Evolutionary conservation across 2,888 invertebrate genomes (phyloP).

Genomic region (Archips crataeganus): DNA sequence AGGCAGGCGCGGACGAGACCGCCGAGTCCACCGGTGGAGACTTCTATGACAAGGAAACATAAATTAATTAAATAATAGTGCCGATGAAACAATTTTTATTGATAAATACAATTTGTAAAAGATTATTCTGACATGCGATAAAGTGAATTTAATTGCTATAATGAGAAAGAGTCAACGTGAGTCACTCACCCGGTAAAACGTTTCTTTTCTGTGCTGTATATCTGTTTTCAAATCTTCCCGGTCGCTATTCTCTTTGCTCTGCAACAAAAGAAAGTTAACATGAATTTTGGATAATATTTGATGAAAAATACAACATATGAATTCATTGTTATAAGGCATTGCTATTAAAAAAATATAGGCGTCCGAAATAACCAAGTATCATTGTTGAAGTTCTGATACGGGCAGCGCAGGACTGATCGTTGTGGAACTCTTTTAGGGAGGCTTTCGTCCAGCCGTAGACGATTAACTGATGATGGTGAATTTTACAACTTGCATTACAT

Average conservation of each 20-base stretch:
- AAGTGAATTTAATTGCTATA: neutral
- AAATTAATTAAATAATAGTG: neutral
- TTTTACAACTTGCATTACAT: no score
- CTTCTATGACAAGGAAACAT: constrained; percentile 59
- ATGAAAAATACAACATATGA: neutral
- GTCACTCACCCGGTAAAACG: constrained; percentile 75
- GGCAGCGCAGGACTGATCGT: no score
- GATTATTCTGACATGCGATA: neutral
- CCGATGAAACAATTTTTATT: no score
- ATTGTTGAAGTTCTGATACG: no score
- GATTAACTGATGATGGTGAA: no score
- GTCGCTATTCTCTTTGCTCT: constrained; percentile 79
- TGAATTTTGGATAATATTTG: neutral
- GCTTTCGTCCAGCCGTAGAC: no score
- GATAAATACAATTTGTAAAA: no score
- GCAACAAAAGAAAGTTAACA: constrained; percentile 62
- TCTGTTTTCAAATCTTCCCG: constrained; percentile 81
- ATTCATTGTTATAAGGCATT: neutral
- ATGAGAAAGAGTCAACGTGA: no score
- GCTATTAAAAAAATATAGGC: neutral
- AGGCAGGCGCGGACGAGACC: constrained; percentile 89
- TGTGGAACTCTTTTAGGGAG: no score
- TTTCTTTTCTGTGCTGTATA: constrained; percentile 82
- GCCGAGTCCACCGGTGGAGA: constrained; percentile 88
- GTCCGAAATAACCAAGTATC: neutral